Conservation (phyloP, 1,140 invertebrate genomes). For the Monomorium pharaonis region DNA sequence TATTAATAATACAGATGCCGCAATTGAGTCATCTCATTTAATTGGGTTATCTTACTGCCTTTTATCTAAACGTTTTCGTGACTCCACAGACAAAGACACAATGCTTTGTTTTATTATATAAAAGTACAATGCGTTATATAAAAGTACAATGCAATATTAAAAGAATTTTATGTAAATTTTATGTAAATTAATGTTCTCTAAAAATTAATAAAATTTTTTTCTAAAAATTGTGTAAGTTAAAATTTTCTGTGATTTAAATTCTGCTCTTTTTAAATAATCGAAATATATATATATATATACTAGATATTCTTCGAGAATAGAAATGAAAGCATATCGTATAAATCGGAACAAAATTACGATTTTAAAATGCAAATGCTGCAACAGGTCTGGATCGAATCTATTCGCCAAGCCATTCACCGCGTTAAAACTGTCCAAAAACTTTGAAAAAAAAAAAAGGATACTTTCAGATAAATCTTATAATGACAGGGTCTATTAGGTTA, state of each 20-base stretch:
- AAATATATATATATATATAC: neutral
- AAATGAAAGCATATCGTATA: neutral
- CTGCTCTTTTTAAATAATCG: neutral
- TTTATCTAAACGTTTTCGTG: slow-evolving; percentile 19
- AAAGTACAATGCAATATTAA: neutral
- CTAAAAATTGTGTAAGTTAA: too few species aligned
- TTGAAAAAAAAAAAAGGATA: slow-evolving; percentile 45
- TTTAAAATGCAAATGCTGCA: neutral
- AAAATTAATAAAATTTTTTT: neutral
- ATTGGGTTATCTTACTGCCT: slow-evolving; percentile 15
- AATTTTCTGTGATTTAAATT: too few species aligned
- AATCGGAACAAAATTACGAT: slow-evolving; percentile 7
- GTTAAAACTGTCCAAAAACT: slow-evolving; percentile 41
- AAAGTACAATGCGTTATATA: neutral
- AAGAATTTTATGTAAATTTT: neutral
- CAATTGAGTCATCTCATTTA: slow-evolving; percentile 11
- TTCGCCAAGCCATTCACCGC: neutral
- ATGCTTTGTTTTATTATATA: neutral
- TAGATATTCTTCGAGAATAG: neutral
- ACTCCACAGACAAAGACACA: neutral
- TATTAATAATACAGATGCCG: neutral
- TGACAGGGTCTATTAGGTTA: slow-evolving; percentile 20
- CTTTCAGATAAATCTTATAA: slow-evolving; percentile 36
- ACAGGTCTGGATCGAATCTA: neutral
- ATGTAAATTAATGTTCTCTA: neutral